These are phyloP conservation scores for Gortyna flavago DNA, from an alignment of 2,888 invertebrate genomes.

Conservation along the genomic window DNA sequence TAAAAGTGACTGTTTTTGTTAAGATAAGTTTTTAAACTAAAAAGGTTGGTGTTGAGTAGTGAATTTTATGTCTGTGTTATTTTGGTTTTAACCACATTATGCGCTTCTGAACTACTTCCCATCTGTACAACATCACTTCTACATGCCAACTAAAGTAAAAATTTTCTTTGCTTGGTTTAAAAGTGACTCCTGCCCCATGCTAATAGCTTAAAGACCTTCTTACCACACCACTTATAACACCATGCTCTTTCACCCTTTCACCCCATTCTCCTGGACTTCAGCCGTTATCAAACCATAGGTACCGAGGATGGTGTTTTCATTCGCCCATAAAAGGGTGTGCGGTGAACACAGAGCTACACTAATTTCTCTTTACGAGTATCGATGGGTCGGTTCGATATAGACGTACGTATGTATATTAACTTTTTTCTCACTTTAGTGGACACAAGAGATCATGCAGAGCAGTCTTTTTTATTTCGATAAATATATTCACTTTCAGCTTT, in stretches of 20 bases:
- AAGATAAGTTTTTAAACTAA: not conserved
- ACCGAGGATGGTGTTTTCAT: constrained; percentile 69
- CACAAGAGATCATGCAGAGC: constrained; percentile 3
- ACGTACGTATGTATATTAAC: constrained; percentile 56
- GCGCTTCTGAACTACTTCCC: not conserved
- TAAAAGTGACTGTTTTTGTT: not conserved
- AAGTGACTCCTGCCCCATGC: not conserved
- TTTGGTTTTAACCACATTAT: not conserved
- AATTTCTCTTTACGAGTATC: constrained; percentile 78
- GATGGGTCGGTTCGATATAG: constrained; percentile 69
- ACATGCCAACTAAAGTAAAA: not conserved
- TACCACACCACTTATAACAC: not conserved
- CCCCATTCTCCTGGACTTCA: constrained; percentile 37
- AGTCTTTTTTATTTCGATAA: not conserved
- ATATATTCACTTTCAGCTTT: not conserved
- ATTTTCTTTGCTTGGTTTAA: not conserved
- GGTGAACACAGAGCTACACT: constrained; percentile 69
- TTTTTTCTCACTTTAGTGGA: constrained; percentile 47
- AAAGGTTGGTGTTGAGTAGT: not conserved
- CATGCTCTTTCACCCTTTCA: constrained; percentile 3
- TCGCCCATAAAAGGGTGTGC: constrained; percentile 70
- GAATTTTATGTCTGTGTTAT: not conserved
- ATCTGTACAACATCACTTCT: not conserved
- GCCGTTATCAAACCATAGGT: constrained; percentile 62
- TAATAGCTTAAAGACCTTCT: constrained; percentile 1